Percentiles rank a stretch among this genome's conserved stretches.
Conservation (phyloP, 2,888 invertebrate species). For the Pterobdella sp. region DNA sequence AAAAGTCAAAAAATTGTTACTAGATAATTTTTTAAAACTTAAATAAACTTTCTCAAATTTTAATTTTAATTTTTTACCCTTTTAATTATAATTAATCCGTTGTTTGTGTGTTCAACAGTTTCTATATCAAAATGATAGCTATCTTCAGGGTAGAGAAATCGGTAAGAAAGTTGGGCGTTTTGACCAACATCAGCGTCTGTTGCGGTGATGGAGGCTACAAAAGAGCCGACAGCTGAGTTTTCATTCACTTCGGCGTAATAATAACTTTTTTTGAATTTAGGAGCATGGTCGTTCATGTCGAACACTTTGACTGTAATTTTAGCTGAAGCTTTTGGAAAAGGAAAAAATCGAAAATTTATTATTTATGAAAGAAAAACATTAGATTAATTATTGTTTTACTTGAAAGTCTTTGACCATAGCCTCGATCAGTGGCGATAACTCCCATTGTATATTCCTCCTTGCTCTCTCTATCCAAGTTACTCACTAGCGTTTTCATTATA, state of each 20-base stretch:
- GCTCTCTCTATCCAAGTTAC: slow-evolving; percentile 44
- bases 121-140: slow-evolving; percentile 38
- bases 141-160: slow-evolving; percentile 56
- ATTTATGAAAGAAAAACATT: background rate
- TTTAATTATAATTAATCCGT: slow-evolving; percentile 39
- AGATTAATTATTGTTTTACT: slow-evolving; percentile 19
- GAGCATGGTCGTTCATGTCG: slow-evolving; percentile 53
- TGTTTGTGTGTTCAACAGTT: slow-evolving; percentile 38
- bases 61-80: slow-evolving; percentile 31
- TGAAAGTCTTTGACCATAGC: slow-evolving; percentile 38
- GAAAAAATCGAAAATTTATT: background rate
- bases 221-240: slow-evolving; percentile 34
- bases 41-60: background rate
- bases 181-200: slow-evolving; percentile 52
- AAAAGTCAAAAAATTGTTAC: background rate
- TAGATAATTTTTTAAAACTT: background rate
- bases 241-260: slow-evolving; percentile 39
- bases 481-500: slow-evolving; percentile 42
- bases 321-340: slow-evolving; percentile 39
- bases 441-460: slow-evolving; percentile 65
- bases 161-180: slow-evolving; percentile 87
- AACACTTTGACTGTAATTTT: slow-evolving; percentile 50
- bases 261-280: slow-evolving; percentile 43
- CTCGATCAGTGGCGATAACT: slow-evolving; percentile 79
- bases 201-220: slow-evolving; percentile 46